These are phyloP conservation scores for Heliangelus exortis DNA, from an alignment of 2,797 vertebrate species.

Conservation along the genomic window DNA sequence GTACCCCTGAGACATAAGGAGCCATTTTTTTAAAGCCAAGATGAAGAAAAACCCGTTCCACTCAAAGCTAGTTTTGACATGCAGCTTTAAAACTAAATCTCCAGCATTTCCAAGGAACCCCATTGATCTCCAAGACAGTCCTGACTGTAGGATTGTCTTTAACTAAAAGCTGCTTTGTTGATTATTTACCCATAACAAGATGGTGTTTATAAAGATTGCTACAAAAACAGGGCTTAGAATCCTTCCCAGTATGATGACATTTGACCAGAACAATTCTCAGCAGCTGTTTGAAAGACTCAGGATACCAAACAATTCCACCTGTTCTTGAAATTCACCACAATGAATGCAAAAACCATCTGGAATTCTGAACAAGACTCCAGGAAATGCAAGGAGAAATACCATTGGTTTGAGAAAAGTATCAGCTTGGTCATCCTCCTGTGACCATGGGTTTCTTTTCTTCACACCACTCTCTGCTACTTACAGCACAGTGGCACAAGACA, in stretches of 20 bases:
- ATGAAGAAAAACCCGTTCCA: background rate
- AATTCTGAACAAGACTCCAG: background rate
- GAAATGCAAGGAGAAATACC: background rate
- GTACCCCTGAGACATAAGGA: background rate
- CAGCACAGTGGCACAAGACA: background rate
- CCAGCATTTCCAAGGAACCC: background rate
- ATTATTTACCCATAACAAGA: background rate
- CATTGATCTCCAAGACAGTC: background rate
- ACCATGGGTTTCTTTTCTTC: background rate
- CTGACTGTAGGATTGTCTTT: background rate
- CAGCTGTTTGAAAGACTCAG: slow-evolving; percentile 69
- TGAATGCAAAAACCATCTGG: slow-evolving; percentile 59
- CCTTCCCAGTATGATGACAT: background rate
- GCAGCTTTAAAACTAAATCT: background rate
- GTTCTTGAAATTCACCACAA: slow-evolving; percentile 68
- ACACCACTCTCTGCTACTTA: background rate
- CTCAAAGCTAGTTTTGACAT: background rate
- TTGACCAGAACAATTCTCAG: slow-evolving; percentile 18
- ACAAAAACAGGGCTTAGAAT: background rate
- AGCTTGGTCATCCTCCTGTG: background rate
- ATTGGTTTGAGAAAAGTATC: background rate
- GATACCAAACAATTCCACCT: slow-evolving; percentile 71
- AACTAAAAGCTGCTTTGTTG: background rate
- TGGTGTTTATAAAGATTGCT: background rate
- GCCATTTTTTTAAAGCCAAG: background rate